Evolutionary conservation across 2,797 vertebrate species (phyloP), one percentile per base, ranked within the genome.

Genomic region (Falco columbarius): DNA sequence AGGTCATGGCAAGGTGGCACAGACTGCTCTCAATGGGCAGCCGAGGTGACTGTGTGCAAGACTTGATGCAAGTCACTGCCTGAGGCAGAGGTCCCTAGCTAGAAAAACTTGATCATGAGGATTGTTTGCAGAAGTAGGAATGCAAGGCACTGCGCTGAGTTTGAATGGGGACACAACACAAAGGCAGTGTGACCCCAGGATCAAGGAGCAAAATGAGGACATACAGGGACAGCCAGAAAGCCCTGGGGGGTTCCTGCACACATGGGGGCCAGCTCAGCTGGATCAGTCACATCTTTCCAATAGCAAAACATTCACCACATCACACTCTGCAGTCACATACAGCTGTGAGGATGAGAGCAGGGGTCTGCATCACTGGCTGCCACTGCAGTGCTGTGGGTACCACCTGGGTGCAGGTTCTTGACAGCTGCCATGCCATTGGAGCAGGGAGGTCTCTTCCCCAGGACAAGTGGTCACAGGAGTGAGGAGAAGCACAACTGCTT

Each of bases 281-380:
- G 6, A 12, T 66, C 4, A 36, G 15, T 18, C 9, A 3, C 0
- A 0, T 42, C 54, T 62, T 94, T 56, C 36, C 42, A 18, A 47
- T 11, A 80, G 14, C 42, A 75, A 71, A 87, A 62, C 30, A 14
- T 80, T 52, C 27, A 47, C n/a, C n/a, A 58, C 10, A 7, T 36
- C 52, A 30, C 44, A 11, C 19, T 13, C 19, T 10, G n/a, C 81
- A 30, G 30, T 72, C 84, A n/a, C 23, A 58, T 40, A 44, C 5
- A 84, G 15, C n/a, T 52, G 19, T 0, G 2, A 76, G 47, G 8
- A 22, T 1, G 10, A 75, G 14, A 80, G 36, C 22, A 51, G 22
- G 22, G 29, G 22, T n/a, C 22, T 66, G n/a, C 30, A n/a, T 61
- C 36, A 12, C 32, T 0, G 0, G 16, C 8, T n/a, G 30, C n/a